Conservation (phyloP, 2,888 invertebrate species). For the Troides helena region DNA sequence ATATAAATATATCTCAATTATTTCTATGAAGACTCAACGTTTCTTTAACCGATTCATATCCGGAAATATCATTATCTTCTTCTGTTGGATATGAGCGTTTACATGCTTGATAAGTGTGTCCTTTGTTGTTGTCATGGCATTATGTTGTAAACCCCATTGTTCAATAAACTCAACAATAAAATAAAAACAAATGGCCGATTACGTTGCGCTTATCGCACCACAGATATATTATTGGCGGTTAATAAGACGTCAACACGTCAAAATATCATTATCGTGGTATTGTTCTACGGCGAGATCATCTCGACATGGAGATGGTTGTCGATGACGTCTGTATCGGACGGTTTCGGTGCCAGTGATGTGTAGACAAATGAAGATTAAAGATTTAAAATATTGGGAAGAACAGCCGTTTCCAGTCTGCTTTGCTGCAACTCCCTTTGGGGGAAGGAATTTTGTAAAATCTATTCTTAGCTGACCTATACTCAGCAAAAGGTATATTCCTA, state of each 20-base stretch:
- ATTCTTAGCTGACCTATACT: too few relatives aligned
- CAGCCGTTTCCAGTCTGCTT: too few relatives aligned
- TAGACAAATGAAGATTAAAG: background rate
- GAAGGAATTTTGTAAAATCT: too few relatives aligned
- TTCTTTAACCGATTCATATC: too few relatives aligned
- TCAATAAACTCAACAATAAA: conserved; percentile 22
- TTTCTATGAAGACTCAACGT: too few relatives aligned
- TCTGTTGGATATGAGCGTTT: too few relatives aligned
- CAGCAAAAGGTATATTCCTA: too few relatives aligned
- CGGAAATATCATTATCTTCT: too few relatives aligned
- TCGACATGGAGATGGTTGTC: conserved; percentile 33
- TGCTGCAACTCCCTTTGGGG: too few relatives aligned
- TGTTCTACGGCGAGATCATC: conserved; percentile 45
- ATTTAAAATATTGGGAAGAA: background rate
- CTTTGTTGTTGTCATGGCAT: background rate
- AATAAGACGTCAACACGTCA: conserved; percentile 62
- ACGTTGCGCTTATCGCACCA: conserved; percentile 34
- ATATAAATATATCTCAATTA: too few relatives aligned
- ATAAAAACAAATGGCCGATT: conserved; percentile 31
- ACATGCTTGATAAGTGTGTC: background rate
- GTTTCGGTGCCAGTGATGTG: conserved; percentile 27
- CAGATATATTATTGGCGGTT: conserved; percentile 37
- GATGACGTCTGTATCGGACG: conserved; percentile 23
- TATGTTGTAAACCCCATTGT: conserved; percentile 15
- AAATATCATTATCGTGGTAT: conserved; percentile 52